Base-by-base conservation (phyloP, 2,797 vertebrate genomes). In the Lithobates pipiens region DNA sequence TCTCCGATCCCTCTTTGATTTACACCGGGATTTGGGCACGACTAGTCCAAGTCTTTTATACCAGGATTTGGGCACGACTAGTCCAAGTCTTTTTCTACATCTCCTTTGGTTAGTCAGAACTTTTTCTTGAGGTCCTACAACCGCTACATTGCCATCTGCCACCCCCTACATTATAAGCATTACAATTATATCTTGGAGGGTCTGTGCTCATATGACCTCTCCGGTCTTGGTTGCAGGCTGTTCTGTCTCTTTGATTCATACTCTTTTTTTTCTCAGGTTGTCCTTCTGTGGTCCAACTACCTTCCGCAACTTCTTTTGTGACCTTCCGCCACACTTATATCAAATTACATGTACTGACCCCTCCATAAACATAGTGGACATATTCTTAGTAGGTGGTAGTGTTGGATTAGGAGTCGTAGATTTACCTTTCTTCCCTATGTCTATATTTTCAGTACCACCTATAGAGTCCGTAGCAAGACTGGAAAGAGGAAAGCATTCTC, bases 111-210 rank as follows among this genome's bases (percentile, higher is more conserved):
- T 72, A 46, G 10, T 11, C 79, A 25, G 85, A 86, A 16, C n/a
- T 65, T 42, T 86, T 86, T 79, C 10, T 86, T 9, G 67, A 73
- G 82, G 78, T 81, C 85, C 25, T 86, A 76, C 39, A 78, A 82
- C 54, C n/a, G 85, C 46, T 86, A 86, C 16, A 46, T 69, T 61
- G 85, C 79, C 13, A 69, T 86, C 34, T 86, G 85, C 39, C 63
- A 42, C 50, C 44, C 80, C 5, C 54, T 82, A 69, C 80, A 63
- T 16, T 85, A 80, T 44, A 25, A 34, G 50, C 80, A 63, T 16
- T 85, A 80, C 63, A 25, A 34, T 85, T 15, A 85, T 85, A 77
- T 68, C 70, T 10, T 39, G 77, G 32, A 23, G 65, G 1, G 11
- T 11, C 0, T 85, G 77, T n/a, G 5, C 23, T n/a, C 23, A 7